Evolutionary conservation across 2,888 invertebrate species (phyloP).

Genomic region (Apeira syringaria): DNA sequence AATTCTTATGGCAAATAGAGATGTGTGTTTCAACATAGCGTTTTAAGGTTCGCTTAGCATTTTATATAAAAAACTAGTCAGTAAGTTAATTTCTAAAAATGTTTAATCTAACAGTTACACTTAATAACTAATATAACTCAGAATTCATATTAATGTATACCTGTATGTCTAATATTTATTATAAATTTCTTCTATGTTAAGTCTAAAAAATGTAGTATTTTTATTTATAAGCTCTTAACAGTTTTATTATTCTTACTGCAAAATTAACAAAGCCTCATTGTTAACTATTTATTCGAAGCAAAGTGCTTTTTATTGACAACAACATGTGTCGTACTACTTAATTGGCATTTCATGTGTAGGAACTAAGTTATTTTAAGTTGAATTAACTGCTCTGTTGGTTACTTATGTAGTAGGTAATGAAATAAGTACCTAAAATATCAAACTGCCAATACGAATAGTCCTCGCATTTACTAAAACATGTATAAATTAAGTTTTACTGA

Average conservation of each 20-base stretch:
- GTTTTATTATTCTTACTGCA: conserved; percentile 4
- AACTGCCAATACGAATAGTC: conserved; percentile 71
- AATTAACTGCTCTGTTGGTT: conserved; percentile 52
- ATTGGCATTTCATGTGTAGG: conserved; percentile 71
- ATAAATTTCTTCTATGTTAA: no score
- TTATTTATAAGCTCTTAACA: conserved; percentile 13
- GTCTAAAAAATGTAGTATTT: conserved; percentile 25
- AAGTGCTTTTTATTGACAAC: conserved; percentile 24
- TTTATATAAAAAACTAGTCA: conserved; percentile 72
- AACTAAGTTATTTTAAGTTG: conserved; percentile 51
- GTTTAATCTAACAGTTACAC: conserved; percentile 21
- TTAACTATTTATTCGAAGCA: conserved; percentile 46
- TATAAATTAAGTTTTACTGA: conserved; percentile 34
- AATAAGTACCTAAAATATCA: conserved; percentile 36
- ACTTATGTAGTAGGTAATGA: conserved; percentile 36
- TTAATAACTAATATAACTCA: conserved; percentile 15
- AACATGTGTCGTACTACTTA: conserved; percentile 68
- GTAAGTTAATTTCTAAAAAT: conserved; percentile 59
- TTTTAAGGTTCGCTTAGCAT: conserved; percentile 45
- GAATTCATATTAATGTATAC: conserved; percentile 20
- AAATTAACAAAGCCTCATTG: conserved; percentile 27
- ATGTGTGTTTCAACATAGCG: conserved; percentile 34
- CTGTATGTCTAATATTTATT: conserved; percentile 31
- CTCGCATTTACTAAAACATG: conserved; percentile 68
- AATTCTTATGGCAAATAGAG: conserved; percentile 33